Evolutionary conservation across 2,888 invertebrate species (phyloP).

Genomic region (Drosophila falleni): DNA sequence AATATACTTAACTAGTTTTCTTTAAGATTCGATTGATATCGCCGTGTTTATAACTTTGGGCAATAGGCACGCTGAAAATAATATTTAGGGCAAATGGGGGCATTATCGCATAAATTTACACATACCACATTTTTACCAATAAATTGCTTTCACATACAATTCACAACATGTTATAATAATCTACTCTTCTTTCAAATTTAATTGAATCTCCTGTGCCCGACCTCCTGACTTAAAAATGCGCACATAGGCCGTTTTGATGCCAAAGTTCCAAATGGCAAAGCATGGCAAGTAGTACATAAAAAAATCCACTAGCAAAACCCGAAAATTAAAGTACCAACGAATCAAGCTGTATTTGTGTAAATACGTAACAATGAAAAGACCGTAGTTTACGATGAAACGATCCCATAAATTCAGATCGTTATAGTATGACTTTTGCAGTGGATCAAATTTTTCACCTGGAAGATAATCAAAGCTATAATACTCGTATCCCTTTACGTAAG

Average conservation of each 20-base stretch:
- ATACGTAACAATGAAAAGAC: slow-evolving; percentile 81
- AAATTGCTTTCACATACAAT: background rate
- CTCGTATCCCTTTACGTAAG: slow-evolving; percentile 87
- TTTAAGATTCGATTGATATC: slow-evolving; percentile 8
- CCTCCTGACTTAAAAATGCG: slow-evolving; percentile 86
- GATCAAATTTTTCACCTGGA: slow-evolving; percentile 60
- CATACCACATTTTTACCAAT: slow-evolving; percentile 15
- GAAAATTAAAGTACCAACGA: slow-evolving; percentile 88
- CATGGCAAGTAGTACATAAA: slow-evolving; percentile 90
- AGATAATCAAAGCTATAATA: slow-evolving; percentile 84
- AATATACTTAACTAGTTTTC: background rate
- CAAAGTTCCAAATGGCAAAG: slow-evolving; percentile 89
- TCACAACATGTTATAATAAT: background rate
- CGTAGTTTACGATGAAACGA: slow-evolving; percentile 80
- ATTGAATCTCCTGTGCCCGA: slow-evolving; percentile 59
- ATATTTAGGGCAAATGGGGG: slow-evolving; percentile 15
- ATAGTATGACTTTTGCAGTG: slow-evolving; percentile 85
- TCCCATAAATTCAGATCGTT: slow-evolving; percentile 86
- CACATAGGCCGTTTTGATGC: slow-evolving; percentile 88
- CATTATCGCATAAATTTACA: slow-evolving; percentile 16
- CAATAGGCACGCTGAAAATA: slow-evolving; percentile 23
- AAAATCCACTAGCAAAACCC: slow-evolving; percentile 87
- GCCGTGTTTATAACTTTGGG: slow-evolving; percentile 11
- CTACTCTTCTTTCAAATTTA: slow-evolving; percentile 75
- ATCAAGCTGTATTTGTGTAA: slow-evolving; percentile 86